Percentiles rank a stretch among this genome's conserved stretches.
These are phyloP conservation scores for Pteronura brasiliensis DNA, from an alignment of 2,113 vertebrate genomes.

Conservation along the genomic window DNA sequence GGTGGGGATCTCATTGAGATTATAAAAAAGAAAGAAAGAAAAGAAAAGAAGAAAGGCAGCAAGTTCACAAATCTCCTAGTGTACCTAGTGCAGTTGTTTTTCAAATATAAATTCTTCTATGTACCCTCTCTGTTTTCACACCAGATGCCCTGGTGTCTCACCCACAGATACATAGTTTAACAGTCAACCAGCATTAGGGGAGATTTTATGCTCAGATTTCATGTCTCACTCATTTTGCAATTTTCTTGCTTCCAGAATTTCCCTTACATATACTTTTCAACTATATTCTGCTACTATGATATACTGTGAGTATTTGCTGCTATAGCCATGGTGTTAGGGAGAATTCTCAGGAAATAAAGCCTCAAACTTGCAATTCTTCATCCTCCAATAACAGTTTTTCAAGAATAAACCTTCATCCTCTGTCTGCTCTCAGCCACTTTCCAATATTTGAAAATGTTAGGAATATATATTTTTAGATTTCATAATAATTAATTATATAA, in stretches of 20 bases:
- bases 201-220: neutral
- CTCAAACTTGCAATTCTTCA: neutral
- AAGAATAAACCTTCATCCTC: neutral
- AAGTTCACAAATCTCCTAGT: neutral
- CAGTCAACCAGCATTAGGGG: neutral
- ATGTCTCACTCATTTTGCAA: neutral
- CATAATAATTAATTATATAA: neutral
- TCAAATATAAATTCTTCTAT: neutral
- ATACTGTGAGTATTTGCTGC: neutral
- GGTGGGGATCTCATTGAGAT: neutral
- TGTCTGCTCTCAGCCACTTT: neutral
- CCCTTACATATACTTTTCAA: constrained; percentile 5
- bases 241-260: neutral
- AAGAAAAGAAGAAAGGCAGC: neutral
- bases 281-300: neutral
- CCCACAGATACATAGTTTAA: neutral
- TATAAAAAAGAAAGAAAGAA: neutral
- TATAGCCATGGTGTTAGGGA: neutral
- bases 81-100: neutral
- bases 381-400: neutral
- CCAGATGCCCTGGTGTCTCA: neutral
- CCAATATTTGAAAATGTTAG: neutral
- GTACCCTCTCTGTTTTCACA: neutral
- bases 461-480: constrained; percentile 1
- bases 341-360: neutral